Evolutionary conservation across 2,797 vertebrate genomes (phyloP), one percentile per base, ranked within the genome.

Genomic region (Triplophysa yarkandensis): DNA sequence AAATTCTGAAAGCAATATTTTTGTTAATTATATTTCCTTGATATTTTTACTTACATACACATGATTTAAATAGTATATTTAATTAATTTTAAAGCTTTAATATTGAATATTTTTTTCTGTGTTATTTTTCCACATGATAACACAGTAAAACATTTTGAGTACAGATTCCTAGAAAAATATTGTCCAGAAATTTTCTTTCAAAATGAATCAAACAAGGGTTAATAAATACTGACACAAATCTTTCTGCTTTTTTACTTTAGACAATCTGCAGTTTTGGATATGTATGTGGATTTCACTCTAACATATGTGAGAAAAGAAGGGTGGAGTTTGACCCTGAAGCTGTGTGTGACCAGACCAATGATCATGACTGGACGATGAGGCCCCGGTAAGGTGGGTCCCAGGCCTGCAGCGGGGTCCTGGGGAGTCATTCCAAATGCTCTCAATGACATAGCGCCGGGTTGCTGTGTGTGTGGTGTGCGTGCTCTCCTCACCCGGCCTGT

Each of bases 401-500:
- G 46, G 63, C 54, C 43, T 64, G 46, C 44, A 21, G 71, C 58
- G 27, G 73, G 69, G 70, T 79, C 76, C 79, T 54, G 30, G 74
- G 77, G 74, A 82, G 71, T 77, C 66, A 75, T 80, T 84, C 80
- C 78, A 71, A 57, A 78, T 71, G 32, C 76, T 58, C 63, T 71
- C 68, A 48, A 80, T 78, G 76, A 83, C 77, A 78, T 77, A 78
- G 70, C 39, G 28, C 63, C 64, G 69, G 66, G 57, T 57, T 64
- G 70, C 57, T 79, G 25, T 77, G 67, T 71, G 55, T 36, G 39
- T 60, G 63, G 34, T 60, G 61, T 80, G 60, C 50, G 13, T 57
- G 66, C 68, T 50, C 76, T 73, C 76, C 83, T 58, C 79, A 85
- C 87, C 85, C 80, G 76, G 83, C 80, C 77, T 83, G 86, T 86